Conservation (phyloP, 2,797 vertebrate species). For the Syngnathus rostellatus region DNA sequence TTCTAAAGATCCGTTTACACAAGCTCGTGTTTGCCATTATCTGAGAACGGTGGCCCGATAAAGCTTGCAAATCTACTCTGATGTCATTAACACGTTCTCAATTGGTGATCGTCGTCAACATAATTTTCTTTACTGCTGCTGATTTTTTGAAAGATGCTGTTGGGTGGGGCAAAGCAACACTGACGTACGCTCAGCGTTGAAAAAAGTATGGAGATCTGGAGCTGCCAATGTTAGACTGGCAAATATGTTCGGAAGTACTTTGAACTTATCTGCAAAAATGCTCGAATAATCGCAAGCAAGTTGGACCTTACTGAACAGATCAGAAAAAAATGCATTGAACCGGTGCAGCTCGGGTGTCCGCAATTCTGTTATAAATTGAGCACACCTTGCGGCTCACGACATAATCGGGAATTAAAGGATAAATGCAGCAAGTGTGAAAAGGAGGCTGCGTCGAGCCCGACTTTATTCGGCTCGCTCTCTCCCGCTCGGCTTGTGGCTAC, state of each 20-base stretch:
- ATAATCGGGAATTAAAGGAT: slow-evolving; percentile 68
- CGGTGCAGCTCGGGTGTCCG: slow-evolving; percentile 16
- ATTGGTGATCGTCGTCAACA: neutral
- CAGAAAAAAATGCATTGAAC: slow-evolving; percentile 41
- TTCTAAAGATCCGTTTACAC: slow-evolving; percentile 49
- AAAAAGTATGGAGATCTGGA: no score
- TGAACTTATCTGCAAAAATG: no score
- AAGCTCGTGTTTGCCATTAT: slow-evolving; percentile 25
- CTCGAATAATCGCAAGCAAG: no score
- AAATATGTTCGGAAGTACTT: no score
- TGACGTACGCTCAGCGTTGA: no score
- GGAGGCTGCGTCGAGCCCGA: slow-evolving; percentile 10
- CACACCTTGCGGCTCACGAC: slow-evolving; percentile 65
- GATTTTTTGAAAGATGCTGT: no score
- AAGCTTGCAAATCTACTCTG: slow-evolving; percentile 38
- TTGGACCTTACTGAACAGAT: no score
- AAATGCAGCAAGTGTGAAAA: slow-evolving; percentile 62
- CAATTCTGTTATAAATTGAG: slow-evolving; percentile 59
- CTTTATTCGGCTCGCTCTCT: slow-evolving; percentile 38
- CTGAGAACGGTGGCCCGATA: slow-evolving; percentile 20
- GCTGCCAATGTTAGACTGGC: no score
- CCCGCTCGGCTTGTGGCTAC: slow-evolving; percentile 39
- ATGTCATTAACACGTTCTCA: slow-evolving; percentile 28
- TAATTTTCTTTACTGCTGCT: neutral
- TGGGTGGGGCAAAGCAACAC: neutral